Evolutionary conservation across 2,797 vertebrate genomes (phyloP).

Genomic region (Brotogeris chrysoptera): DNA sequence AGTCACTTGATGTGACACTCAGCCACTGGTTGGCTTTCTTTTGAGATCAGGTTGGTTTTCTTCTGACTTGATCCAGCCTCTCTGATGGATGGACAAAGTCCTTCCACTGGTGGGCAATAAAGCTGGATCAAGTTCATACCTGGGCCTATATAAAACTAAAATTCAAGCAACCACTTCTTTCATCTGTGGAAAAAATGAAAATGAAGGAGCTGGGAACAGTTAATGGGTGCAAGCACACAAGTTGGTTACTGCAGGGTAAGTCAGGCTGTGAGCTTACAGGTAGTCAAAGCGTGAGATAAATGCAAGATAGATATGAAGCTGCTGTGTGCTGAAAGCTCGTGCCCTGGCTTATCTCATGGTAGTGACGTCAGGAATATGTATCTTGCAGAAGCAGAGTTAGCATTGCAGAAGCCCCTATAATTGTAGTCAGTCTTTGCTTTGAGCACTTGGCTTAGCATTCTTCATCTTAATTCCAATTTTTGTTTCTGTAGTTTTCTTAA

Average conservation of each 20-base stretch:
- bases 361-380: neutral
- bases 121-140: neutral
- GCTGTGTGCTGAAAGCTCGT: neutral
- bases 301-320: neutral
- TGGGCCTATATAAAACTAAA: neutral
- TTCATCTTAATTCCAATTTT: neutral
- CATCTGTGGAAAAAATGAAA: neutral
- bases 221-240: neutral
- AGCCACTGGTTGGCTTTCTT: neutral
- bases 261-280: neutral
- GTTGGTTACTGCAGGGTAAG: neutral
- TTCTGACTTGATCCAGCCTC: neutral
- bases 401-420: neutral
- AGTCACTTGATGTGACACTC: neutral
- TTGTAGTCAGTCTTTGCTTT: neutral
- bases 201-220: neutral
- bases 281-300: neutral
- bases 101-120: neutral
- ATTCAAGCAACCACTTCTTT: neutral
- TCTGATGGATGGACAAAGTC: neutral
- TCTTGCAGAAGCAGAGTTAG: neutral
- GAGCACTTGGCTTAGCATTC: neutral
- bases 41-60: neutral
- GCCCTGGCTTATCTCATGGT: neutral
- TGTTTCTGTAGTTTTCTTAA: neutral